phyloP scores from a whole-genome alignment of 2,888 invertebrate species.

The Drosophila tripunctata region DNA sequence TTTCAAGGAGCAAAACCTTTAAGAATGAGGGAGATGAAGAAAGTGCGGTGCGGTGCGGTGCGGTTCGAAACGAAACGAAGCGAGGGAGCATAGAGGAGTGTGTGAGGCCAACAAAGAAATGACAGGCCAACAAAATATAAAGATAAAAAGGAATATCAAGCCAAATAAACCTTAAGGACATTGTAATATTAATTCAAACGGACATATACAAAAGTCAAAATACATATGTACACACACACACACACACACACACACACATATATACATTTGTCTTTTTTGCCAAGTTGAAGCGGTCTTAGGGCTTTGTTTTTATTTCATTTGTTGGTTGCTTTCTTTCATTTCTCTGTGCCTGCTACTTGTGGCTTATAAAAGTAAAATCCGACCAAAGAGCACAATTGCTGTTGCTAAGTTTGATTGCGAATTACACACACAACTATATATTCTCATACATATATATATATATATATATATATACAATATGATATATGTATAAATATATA shows the following conservation, averaged over 20 bases:
- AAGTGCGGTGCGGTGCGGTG: not conserved
- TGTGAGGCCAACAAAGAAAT: conserved; percentile 32
- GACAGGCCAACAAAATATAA: conserved; percentile 47
- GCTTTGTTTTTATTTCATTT: conserved; percentile 18
- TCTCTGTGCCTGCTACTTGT: conserved; percentile 38
- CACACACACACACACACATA: conserved; percentile 15
- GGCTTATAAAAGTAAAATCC: conserved; percentile 50
- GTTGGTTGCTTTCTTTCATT: conserved; percentile 23
- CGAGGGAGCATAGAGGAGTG: too few relatives aligned
- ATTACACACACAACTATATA: conserved; percentile 7
- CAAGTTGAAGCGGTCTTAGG: conserved; percentile 52
- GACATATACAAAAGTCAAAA: conserved; percentile 68
- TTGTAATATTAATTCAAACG: conserved; percentile 81
- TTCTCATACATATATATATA: conserved; percentile 12
- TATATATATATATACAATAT: not conserved
- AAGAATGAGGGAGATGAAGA: not conserved
- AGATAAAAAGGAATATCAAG: conserved; percentile 76
- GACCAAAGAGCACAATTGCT: conserved; percentile 2
- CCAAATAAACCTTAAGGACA: conserved; percentile 80
- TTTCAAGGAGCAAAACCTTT: not conserved
- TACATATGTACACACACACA: conserved; percentile 30
- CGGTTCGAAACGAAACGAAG: too few relatives aligned
- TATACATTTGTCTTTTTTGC: conserved; percentile 22
- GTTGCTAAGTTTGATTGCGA: conserved; percentile 44
- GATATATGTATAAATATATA: not conserved